Conservation (phyloP, 2,113 vertebrate genomes). For the Catagonus wagneri region DNA sequence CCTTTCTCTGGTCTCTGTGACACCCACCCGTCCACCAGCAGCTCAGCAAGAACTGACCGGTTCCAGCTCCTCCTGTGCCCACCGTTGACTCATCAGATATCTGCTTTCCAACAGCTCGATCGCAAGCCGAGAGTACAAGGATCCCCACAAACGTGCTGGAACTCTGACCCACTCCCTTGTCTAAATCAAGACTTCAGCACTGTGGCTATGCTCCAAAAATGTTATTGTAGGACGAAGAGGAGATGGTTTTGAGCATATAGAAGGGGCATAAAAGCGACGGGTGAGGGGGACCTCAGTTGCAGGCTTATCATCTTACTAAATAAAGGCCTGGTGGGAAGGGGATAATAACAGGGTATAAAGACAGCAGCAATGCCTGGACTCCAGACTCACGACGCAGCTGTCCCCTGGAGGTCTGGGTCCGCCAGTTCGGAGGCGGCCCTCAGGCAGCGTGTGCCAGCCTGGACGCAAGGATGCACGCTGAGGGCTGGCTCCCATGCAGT, state of each 20-base stretch:
- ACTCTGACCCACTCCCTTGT: background rate
- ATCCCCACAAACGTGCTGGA: background rate
- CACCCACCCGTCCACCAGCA: background rate
- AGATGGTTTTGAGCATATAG: background rate
- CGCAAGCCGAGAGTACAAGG: background rate
- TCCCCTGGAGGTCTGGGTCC: background rate
- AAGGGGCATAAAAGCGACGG: background rate
- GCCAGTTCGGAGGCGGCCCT: too few relatives aligned
- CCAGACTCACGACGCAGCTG: fast-evolving
- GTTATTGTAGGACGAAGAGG: background rate
- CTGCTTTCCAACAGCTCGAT: background rate
- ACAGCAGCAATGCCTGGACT: background rate
- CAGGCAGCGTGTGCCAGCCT: fast-evolving
- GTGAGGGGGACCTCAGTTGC: too few relatives aligned
- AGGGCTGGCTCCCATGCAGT: background rate
- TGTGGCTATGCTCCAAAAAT: too few relatives aligned
- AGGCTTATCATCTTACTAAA: too few relatives aligned
- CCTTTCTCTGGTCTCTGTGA: background rate
- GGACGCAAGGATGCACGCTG: background rate
- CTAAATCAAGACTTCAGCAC: background rate
- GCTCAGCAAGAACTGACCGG: background rate
- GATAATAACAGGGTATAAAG: background rate
- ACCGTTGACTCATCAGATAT: background rate
- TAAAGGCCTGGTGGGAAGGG: background rate
- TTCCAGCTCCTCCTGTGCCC: background rate